Percentiles rank a stretch among this genome's conserved stretches.
Evolutionary conservation across 2,113 vertebrate species (phyloP).

Genomic region (Menidia beryllina): DNA sequence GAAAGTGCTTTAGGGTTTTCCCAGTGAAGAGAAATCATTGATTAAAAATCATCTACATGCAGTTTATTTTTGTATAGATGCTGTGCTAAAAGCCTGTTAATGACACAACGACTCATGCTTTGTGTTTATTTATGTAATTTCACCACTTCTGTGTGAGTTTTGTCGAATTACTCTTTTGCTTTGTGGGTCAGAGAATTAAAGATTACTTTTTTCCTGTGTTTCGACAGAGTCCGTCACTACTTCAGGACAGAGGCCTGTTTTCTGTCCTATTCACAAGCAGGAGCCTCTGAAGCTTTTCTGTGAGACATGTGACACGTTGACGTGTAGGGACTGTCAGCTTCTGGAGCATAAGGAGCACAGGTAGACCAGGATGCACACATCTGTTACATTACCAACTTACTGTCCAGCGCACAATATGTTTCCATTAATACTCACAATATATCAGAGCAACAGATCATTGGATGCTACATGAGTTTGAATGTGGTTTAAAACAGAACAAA

Average conservation of each 20-base stretch:
- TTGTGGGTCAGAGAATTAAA: not conserved
- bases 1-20: not conserved
- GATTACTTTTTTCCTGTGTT: constrained; percentile 5
- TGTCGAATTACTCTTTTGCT: not conserved
- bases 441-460: not conserved
- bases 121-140: no score
- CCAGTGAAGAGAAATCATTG: no score
- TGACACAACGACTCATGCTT: no score
- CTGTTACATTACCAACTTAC: not conserved
- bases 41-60: no score
- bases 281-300: constrained; percentile 98
- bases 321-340: constrained; percentile 97
- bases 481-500: not conserved
- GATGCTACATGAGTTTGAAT: not conserved
- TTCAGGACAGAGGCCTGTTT: constrained; percentile 94
- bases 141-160: not conserved
- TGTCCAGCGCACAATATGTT: not conserved
- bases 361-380: constrained; percentile 67
- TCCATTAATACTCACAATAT: not conserved
- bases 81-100: no score
- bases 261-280: constrained; percentile 98
- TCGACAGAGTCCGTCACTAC: constrained; percentile 89
- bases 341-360: constrained; percentile 99
- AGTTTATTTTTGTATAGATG: no score
- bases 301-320: constrained; percentile 97